Evolutionary conservation across 2,888 invertebrate genomes (phyloP).

Genomic region (Xanthorhoe spadicearia): DNA sequence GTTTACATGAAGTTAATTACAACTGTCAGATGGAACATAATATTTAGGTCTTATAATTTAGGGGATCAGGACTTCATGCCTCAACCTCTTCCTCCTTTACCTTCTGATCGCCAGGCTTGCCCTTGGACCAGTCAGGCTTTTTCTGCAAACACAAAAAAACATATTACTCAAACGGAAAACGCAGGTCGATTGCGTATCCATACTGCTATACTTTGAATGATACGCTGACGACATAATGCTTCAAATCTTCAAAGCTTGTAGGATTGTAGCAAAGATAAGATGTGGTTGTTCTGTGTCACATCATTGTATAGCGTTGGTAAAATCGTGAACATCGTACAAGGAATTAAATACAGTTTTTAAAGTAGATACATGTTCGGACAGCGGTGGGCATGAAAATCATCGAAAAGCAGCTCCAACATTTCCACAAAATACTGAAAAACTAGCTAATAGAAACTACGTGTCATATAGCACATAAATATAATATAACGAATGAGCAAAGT

Average conservation of each 20-base stretch:
- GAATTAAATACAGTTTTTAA: slow-evolving; percentile 19
- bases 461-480: slow-evolving; percentile 11
- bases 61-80: slow-evolving; percentile 87
- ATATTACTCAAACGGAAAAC: slow-evolving; percentile 15
- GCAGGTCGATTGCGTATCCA: slow-evolving; percentile 44
- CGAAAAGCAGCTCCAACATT: slow-evolving; percentile 22
- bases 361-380: slow-evolving; percentile 1
- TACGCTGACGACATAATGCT: slow-evolving; percentile 42
- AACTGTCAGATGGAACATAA: slow-evolving; percentile 65
- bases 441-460: slow-evolving; percentile 13
- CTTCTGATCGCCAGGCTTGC: slow-evolving; percentile 94
- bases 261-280: slow-evolving; percentile 29
- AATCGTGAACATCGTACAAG: slow-evolving; percentile 23
- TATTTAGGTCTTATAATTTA: slow-evolving; percentile 68
- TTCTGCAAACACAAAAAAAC: slow-evolving; percentile 87
- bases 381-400: slow-evolving; percentile 10
- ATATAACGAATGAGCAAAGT: slow-evolving; percentile 15
- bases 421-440: slow-evolving; percentile 21
- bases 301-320: slow-evolving; percentile 36
- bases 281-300: slow-evolving; percentile 32
- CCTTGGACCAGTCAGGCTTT: slow-evolving; percentile 98
- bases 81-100: slow-evolving; percentile 93
- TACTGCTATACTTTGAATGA: slow-evolving; percentile 46
- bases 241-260: slow-evolving; percentile 17
- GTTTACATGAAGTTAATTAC: slow-evolving; percentile 62